These are phyloP conservation scores for Oligia fasciuncula DNA, from an alignment of 2,888 invertebrate species.

Conservation along the genomic window DNA sequence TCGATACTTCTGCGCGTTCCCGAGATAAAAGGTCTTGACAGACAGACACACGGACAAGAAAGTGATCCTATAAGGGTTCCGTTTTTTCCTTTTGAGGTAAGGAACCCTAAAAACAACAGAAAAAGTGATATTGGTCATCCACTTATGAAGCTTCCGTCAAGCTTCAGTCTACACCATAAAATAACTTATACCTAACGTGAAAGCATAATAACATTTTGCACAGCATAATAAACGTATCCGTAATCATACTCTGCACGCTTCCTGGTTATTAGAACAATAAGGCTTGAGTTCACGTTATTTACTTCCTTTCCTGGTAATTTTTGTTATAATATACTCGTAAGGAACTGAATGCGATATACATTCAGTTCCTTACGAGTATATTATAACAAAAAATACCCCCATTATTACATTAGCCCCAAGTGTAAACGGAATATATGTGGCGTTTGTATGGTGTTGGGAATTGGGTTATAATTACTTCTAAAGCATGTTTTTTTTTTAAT, in stretches of 20 bases:
- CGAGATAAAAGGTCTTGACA: too few species aligned
- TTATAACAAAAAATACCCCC: too few species aligned
- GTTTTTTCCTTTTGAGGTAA: too few species aligned
- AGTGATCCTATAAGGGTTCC: too few species aligned
- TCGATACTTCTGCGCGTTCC: too few species aligned
- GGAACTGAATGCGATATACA: constrained; percentile 18
- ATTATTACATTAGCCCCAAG: constrained; percentile 21
- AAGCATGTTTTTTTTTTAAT: neutral
- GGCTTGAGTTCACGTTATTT: constrained; percentile 30
- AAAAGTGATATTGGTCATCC: neutral
- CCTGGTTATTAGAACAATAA: constrained; percentile 40
- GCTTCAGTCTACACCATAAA: constrained; percentile 13
- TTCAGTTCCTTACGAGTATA: too few species aligned
- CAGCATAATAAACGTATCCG: constrained; percentile 37
- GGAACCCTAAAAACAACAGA: neutral
- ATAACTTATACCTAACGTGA: constrained; percentile 4
- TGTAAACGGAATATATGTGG: constrained; percentile 7
- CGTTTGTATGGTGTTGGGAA: neutral
- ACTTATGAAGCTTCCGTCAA: constrained; percentile 8
- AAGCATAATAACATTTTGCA: constrained; percentile 34
- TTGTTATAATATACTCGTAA: neutral
- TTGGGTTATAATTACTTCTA: neutral
- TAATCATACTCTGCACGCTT: constrained; percentile 37
- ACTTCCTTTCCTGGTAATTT: constrained; percentile 17
- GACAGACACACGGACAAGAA: too few species aligned